Evolutionary conservation across 2,888 invertebrate species (phyloP).

Genomic region (Drosophila nr. perissopoda): DNA sequence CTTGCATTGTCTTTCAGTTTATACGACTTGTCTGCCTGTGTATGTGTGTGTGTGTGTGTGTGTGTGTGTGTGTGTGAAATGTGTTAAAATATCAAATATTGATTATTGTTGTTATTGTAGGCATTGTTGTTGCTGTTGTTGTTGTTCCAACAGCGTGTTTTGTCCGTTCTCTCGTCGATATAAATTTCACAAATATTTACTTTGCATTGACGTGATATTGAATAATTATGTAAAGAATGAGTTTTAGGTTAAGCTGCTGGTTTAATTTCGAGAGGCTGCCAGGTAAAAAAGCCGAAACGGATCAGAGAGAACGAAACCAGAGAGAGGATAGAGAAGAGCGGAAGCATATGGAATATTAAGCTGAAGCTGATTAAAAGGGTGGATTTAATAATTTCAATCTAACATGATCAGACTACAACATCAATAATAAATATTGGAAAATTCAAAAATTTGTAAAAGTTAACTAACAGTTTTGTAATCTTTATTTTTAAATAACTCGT

Average conservation of each 20-base stretch:
- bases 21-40: conserved; percentile 30
- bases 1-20: conserved; percentile 67
- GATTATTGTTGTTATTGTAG: conserved; percentile 68
- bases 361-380: too few species aligned
- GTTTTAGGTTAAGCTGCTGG: conserved; percentile 46
- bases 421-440: background rate
- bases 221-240: conserved; percentile 72
- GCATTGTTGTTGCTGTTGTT: conserved; percentile 34
- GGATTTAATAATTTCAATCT: background rate
- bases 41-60: conserved; percentile 11
- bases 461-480: background rate
- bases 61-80: conserved; percentile 60
- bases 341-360: background rate
- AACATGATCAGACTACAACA: background rate
- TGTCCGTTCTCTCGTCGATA: conserved; percentile 43
- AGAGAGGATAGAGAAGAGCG: conserved; percentile 1
- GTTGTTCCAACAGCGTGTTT: conserved; percentile 43
- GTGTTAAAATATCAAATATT: conserved; percentile 79
- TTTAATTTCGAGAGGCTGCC: conserved; percentile 17
- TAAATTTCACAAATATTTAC: conserved; percentile 72
- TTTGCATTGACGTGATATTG: conserved; percentile 75
- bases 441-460: background rate
- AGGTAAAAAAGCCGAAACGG: conserved; percentile 5
- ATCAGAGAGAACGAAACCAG: background rate
- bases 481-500: background rate